Evolutionary conservation across 2,888 invertebrate species (phyloP).

Genomic region (Xanthia togata): DNA sequence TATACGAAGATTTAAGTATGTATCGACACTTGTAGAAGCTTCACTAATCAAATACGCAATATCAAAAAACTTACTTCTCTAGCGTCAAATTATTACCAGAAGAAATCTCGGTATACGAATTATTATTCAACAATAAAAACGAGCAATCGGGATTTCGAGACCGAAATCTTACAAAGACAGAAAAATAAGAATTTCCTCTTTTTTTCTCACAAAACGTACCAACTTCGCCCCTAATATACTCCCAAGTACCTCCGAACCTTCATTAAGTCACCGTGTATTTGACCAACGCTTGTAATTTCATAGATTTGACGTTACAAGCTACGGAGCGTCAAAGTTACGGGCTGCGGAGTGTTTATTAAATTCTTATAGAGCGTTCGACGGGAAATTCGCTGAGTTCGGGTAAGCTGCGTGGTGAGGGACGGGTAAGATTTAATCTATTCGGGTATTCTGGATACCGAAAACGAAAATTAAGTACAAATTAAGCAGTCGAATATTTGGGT

Average conservation of each 20-base stretch:
- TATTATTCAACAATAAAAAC: neutral
- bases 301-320: slow-evolving; percentile 43
- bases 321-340: slow-evolving; percentile 49
- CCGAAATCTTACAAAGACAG: neutral
- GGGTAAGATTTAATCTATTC: neutral
- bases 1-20: too few relatives aligned
- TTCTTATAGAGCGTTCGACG: slow-evolving; percentile 69
- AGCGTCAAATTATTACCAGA: neutral
- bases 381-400: slow-evolving; percentile 24
- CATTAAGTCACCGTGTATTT: slow-evolving; percentile 57
- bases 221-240: slow-evolving; percentile 40
- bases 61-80: neutral
- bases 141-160: neutral
- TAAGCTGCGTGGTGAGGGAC: slow-evolving; percentile 4
- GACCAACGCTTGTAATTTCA: slow-evolving; percentile 64
- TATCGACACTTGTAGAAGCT: neutral
- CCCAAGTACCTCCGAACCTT: slow-evolving; percentile 25
- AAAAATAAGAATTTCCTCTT: slow-evolving; percentile 10
- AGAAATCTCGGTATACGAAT: neutral
- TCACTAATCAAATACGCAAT: neutral
- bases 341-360: slow-evolving; percentile 73
- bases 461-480: neutral
- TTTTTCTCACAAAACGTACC: slow-evolving; percentile 7
- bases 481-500: too few relatives aligned
- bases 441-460: slow-evolving; percentile 4